Evolutionary conservation across 2,888 invertebrate species (phyloP).

Genomic region (Siphlonurus alternatus): DNA sequence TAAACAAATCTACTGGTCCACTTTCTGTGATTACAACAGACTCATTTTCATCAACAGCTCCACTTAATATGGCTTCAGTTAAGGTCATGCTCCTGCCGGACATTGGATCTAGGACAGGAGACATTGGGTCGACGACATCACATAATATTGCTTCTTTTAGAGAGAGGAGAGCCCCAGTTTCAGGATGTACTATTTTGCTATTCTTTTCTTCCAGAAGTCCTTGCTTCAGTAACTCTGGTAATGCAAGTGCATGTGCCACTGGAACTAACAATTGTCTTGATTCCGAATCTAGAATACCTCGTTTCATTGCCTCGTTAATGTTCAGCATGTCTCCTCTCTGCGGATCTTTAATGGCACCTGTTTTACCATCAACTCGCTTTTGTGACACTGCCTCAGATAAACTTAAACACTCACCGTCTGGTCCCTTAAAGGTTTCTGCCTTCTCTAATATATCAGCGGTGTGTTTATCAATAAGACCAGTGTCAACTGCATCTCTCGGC

Average conservation of each 20-base stretch:
- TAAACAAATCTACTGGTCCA: conserved; percentile 40
- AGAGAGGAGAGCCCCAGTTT: conserved; percentile 61
- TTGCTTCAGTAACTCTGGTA: conserved; percentile 70
- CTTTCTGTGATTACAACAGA: conserved; percentile 47
- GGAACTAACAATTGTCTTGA: conserved; percentile 58
- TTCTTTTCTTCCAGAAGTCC: conserved; percentile 61
- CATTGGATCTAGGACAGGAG: conserved; percentile 43
- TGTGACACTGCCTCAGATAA: conserved; percentile 58
- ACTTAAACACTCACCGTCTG: conserved; percentile 41
- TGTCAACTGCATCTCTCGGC: conserved; percentile 58
- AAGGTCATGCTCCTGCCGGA: conserved; percentile 51
- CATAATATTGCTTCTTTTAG: conserved; percentile 72
- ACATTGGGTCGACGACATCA: conserved; percentile 72
- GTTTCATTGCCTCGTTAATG: conserved; percentile 66
- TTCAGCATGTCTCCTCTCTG: conserved; percentile 61
- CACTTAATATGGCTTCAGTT: conserved; percentile 53
- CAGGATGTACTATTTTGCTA: conserved; percentile 69
- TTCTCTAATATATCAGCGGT: conserved; percentile 53
- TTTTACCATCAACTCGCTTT: conserved; percentile 51
- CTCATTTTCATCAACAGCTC: conserved; percentile 51
- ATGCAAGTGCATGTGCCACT: conserved; percentile 58
- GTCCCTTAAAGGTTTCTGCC: conserved; percentile 36
- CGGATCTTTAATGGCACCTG: conserved; percentile 68
- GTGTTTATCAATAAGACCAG: conserved; percentile 58
- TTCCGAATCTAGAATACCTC: conserved; percentile 63